These are phyloP conservation scores for Ochropleura leucogaster DNA, from an alignment of 2,888 invertebrate species.

Conservation along the genomic window DNA sequence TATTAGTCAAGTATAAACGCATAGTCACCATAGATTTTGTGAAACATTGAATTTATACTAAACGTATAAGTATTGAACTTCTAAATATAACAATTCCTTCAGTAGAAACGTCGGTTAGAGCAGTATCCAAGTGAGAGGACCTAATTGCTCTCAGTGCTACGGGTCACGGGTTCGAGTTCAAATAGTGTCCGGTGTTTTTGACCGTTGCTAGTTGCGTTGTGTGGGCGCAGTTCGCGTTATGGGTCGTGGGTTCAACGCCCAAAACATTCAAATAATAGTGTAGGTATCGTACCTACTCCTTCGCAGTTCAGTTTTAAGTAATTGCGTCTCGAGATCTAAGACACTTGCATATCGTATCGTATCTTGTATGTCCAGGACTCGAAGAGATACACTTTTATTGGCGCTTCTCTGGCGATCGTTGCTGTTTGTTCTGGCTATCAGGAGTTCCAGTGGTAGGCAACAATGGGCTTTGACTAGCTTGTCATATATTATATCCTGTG, in stretches of 20 bases:
- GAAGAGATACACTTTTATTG: neutral
- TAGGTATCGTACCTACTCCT: neutral
- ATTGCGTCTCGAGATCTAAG: neutral
- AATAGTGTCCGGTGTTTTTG: slow-evolving; percentile 13
- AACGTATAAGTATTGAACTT: neutral
- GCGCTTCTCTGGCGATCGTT: neutral
- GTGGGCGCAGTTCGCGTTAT: slow-evolving; percentile 14
- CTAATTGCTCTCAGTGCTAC: neutral
- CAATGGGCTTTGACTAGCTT: neutral
- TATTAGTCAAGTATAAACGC: too few species aligned
- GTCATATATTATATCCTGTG: neutral
- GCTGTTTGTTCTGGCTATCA: neutral
- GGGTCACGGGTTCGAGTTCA: slow-evolving; percentile 18
- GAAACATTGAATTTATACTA: too few species aligned
- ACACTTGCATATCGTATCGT: neutral
- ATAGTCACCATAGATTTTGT: too few species aligned
- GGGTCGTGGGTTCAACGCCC: neutral
- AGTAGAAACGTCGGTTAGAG: neutral
- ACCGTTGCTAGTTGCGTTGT: neutral
- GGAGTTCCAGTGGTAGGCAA: neutral
- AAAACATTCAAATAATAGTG: neutral
- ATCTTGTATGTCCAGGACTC: neutral
- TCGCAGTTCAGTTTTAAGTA: neutral
- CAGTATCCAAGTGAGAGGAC: neutral
- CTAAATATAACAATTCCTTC: neutral